A percentile compares a stretch with the other conserved stretches of the same genome.
phyloP scores from a whole-genome alignment of 2,113 vertebrate genomes.

The Myxocyprinus asiaticus region DNA sequence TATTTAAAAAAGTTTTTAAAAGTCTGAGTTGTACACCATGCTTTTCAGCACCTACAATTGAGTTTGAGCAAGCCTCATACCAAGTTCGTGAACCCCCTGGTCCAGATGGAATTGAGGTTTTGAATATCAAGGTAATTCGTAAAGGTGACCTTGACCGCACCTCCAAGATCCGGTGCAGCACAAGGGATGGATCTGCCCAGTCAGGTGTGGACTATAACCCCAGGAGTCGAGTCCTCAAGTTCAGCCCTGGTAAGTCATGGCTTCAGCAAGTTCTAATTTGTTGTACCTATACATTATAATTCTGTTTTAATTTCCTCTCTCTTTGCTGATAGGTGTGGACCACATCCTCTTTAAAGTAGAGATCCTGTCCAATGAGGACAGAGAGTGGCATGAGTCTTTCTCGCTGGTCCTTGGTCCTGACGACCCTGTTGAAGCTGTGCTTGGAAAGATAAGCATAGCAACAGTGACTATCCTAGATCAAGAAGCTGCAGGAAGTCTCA shows the following conservation, averaged over 20 bases:
- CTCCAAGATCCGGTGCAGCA: slow-evolving; percentile 95
- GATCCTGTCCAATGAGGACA: slow-evolving; percentile 95
- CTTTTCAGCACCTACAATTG: slow-evolving; percentile 82
- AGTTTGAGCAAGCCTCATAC: slow-evolving; percentile 88
- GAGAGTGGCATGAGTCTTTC: slow-evolving; percentile 98
- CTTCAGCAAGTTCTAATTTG: no score
- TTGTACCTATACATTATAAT: not conserved
- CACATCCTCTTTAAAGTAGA: slow-evolving; percentile 94
- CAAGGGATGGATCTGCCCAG: slow-evolving; percentile 94
- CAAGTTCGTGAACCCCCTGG: slow-evolving; percentile 90
- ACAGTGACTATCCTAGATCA: slow-evolving; percentile 96
- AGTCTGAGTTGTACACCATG: not conserved
- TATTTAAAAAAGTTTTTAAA: no score
- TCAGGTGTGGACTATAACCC: slow-evolving; percentile 97
- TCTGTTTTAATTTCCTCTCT: not conserved
- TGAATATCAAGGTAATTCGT: slow-evolving; percentile 87
- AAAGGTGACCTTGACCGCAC: slow-evolving; percentile 91
- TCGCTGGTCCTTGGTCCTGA: slow-evolving; percentile 94
- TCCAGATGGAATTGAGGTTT: slow-evolving; percentile 81
- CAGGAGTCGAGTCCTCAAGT: slow-evolving; percentile 91
- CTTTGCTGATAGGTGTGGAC: slow-evolving; percentile 78
- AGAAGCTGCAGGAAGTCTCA: slow-evolving; percentile 93
- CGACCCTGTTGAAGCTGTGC: slow-evolving; percentile 92
- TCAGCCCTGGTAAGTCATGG: slow-evolving; percentile 82
- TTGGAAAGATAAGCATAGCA: slow-evolving; percentile 87